Evolutionary conservation across 2,888 invertebrate species (phyloP), one percentile per base, ranked within the genome.

Genomic region (Drosophila mettleri): DNA sequence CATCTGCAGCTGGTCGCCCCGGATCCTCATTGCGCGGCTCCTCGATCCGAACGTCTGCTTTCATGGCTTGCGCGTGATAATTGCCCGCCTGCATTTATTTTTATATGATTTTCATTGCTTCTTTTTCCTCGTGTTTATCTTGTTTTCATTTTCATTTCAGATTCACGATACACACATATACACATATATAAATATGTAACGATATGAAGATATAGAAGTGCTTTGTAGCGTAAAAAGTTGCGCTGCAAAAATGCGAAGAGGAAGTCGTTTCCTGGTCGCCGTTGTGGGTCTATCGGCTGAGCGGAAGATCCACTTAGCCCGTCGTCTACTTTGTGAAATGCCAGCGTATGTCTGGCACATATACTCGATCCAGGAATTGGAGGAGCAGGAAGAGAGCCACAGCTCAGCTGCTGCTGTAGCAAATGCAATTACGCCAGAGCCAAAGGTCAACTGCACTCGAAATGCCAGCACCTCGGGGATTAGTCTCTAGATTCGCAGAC

Each of bases 51-150:
- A n/a, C n/a, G 51, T 36, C 66, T 45, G 24, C 31, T n/a, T 82
- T 86, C 72, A 78, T 82, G 78, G 72, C 69, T 72, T 84, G 84
- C 81, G 71, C 81, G 86, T 86, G 80, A 82, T 82, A 82, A 82
- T 82, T 82, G 86, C 67, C 67, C 59, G 59, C 57, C 65, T 61
- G 82, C 62, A 51, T 64, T 63, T 64, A 52, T 62, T 74, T 73
- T 43, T 20, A 61, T 75, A 68, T 59, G 69, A 63, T 72, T 69
- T 74, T 38, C 29, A 49, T 68, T 68, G 57, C 34, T 39, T 41
- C n/a, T 76, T 70, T 39, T 79, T 66, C 52, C 49, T 69, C n/a
- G 46, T 36, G 46, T 36, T 64, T 62, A 74, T 78, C 85, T 81
- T 60, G 69, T 81, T 85, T 74, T 72, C 70, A 74, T 70, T 74